phyloP scores from a whole-genome alignment of 2,888 invertebrate species.

The Leucania comma region DNA sequence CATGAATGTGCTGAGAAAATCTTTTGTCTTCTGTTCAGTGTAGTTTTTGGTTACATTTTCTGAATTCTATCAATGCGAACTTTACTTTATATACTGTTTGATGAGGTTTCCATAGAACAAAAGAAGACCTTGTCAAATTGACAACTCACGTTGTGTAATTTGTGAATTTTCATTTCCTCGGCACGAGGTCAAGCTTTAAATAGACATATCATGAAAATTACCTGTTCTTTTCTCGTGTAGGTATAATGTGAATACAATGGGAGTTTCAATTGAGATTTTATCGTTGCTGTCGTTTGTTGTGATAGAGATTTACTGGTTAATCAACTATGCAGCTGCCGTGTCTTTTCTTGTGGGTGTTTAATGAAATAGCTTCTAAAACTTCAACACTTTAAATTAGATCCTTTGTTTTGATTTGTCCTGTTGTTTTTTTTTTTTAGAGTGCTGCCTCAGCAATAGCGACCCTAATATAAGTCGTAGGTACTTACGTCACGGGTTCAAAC shows the following conservation, averaged over 20 bases:
- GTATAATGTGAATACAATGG: slow-evolving; percentile 45
- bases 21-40: slow-evolving; percentile 45
- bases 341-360: slow-evolving; percentile 12
- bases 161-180: slow-evolving; percentile 66
- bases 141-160: slow-evolving; percentile 66
- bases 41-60: slow-evolving; percentile 26
- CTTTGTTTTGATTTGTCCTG: neutral
- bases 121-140: slow-evolving; percentile 70
- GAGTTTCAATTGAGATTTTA: slow-evolving; percentile 50
- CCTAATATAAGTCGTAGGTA: neutral
- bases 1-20: slow-evolving; percentile 66
- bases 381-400: neutral
- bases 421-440: too few species aligned
- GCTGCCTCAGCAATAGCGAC: too few species aligned
- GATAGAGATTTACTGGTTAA: slow-evolving; percentile 20
- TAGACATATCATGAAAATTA: slow-evolving; percentile 58
- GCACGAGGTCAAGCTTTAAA: slow-evolving; percentile 57
- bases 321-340: neutral
- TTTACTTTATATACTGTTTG: slow-evolving; percentile 50
- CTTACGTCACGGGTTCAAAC: too few species aligned
- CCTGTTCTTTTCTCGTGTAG: slow-evolving; percentile 52
- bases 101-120: slow-evolving; percentile 64
- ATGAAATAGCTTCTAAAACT: slow-evolving; percentile 13
- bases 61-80: slow-evolving; percentile 54
- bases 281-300: slow-evolving; percentile 19